Percentiles rank a stretch among this genome's conserved stretches.
These are phyloP conservation scores for Ypsolopha sequella DNA, from an alignment of 2,888 invertebrate species.

Conservation along the genomic window DNA sequence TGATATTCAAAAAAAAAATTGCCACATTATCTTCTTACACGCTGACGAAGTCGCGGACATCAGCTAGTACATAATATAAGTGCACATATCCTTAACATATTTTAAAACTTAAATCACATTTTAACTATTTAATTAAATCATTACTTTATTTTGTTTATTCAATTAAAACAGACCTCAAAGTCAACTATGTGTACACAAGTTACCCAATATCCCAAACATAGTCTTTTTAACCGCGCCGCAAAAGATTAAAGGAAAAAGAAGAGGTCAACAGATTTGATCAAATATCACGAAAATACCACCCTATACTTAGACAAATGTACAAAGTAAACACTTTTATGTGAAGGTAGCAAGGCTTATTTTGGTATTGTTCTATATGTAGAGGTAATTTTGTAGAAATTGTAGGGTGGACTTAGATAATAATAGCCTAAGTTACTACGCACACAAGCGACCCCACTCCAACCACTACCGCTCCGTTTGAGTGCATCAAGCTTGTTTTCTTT, in stretches of 20 bases:
- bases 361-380: too few species aligned
- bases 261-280: slow-evolving; percentile 58
- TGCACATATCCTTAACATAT: too few species aligned
- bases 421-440: slow-evolving; percentile 61
- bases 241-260: slow-evolving; percentile 50
- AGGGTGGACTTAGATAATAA: slow-evolving; percentile 62
- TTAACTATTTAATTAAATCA: too few species aligned
- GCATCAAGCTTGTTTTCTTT: slow-evolving; percentile 57
- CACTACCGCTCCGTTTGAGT: slow-evolving; percentile 51
- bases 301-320: too few species aligned
- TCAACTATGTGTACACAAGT: background rate
- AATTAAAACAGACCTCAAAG: background rate
- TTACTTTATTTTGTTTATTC: too few species aligned
- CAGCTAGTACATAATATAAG: too few species aligned
- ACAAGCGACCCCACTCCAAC: slow-evolving; percentile 52
- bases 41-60: too few species aligned
- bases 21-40: too few species aligned
- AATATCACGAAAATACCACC: slow-evolving; percentile 30
- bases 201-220: slow-evolving; percentile 21
- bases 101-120: too few species aligned
- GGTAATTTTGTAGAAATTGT: slow-evolving; percentile 10
- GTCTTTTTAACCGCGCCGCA: slow-evolving; percentile 37
- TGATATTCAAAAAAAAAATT: too few species aligned
- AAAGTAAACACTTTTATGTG: too few species aligned
- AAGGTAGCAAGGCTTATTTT: too few species aligned